These are phyloP conservation scores for Pogonomyrmex californicus DNA, from an alignment of 1,140 invertebrate genomes.

Conservation along the genomic window DNA sequence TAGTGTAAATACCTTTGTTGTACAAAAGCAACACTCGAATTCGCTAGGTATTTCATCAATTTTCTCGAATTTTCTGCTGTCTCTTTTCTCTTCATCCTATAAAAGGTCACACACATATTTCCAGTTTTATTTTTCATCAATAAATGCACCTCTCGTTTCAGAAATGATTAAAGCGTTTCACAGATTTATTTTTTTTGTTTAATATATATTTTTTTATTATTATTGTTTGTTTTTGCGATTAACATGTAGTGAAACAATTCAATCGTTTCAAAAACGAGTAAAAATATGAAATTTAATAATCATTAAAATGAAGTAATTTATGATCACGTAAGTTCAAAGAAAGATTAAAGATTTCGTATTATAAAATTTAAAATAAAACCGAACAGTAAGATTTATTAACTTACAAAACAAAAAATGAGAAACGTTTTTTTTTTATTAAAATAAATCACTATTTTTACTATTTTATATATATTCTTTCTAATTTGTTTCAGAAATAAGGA, in stretches of 20 bases:
- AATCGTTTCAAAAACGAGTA: slow-evolving; percentile 70
- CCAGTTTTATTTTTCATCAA: slow-evolving; percentile 69
- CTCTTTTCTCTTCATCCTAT: slow-evolving; percentile 91
- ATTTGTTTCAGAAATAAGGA: background rate
- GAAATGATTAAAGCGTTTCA: slow-evolving; percentile 75
- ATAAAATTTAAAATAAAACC: slow-evolving; percentile 6
- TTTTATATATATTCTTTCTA: background rate
- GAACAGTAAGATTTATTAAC: slow-evolving; percentile 7
- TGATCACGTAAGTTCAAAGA: slow-evolving; percentile 70
- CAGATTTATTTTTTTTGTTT: background rate
- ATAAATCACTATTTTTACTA: background rate
- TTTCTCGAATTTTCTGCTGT: slow-evolving; percentile 90
- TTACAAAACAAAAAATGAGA: slow-evolving; percentile 24
- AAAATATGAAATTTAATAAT: slow-evolving; percentile 66
- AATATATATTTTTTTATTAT: background rate
- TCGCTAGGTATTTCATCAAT: slow-evolving; percentile 94
- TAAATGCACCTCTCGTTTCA: slow-evolving; percentile 43
- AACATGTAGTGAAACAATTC: slow-evolving; percentile 65
- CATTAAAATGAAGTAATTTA: slow-evolving; percentile 53
- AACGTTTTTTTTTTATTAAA: background rate
- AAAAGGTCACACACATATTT: slow-evolving; percentile 85
- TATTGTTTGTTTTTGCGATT: background rate
- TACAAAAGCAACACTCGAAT: slow-evolving; percentile 98
- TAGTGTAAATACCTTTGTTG: slow-evolving; percentile 93
- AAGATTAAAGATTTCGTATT: slow-evolving; percentile 33